Base-by-base conservation (phyloP, 2,888 invertebrate species). In the Cremastinae sp. region DNA sequence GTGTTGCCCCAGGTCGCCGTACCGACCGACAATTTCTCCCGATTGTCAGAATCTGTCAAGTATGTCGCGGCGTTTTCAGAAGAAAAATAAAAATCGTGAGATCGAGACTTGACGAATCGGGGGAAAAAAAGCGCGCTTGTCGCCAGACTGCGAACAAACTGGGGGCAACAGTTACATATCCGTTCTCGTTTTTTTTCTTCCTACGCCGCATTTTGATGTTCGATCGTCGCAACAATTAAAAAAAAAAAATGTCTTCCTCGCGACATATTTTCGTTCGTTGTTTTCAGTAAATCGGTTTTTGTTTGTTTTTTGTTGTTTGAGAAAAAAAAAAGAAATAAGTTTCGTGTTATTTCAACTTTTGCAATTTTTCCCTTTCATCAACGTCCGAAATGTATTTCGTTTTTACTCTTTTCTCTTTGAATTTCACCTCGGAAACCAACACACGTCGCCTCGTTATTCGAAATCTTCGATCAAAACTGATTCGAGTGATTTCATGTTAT, bases 221-320 rank as follows among this genome's bases (percentile, higher is more conserved):
- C 56, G 22, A 65, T 35, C 45, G 16, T 65, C 45, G 56, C 64
- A 62, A 64, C 69, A 41, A 41, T 41, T 41, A n/a, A 69, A 64
- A 64, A 68, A 65, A 72, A 66, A 53, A 65, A 61, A 12, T 59
- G 69, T 59, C 64, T 43, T 73, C 66, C 69, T 73, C 76, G 53
- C 73, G 73, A 41, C 64, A 5, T 28, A 28, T 28, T 66, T 58
- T 68, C 72, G 22, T 16, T 22, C 20, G 35, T 18, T 28, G 53
- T 73, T 68, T 72, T 59, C 73, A 69, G 76, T 70, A 73, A 73
- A 69, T 73, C 73, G 73, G 76, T 76, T 35, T 51, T 56, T 59
- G 73, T 66, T 58, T 76, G 59, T 59, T 56, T 18, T 9, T 10
- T 51, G 47, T 53, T 69, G 45, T 73, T 73, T 68, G 28, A 20